A percentile compares a stretch with the other conserved stretches of the same genome.
phyloP scores from a whole-genome alignment of 2,113 vertebrate species.

The Hydrochoerus hydrochaeris region DNA sequence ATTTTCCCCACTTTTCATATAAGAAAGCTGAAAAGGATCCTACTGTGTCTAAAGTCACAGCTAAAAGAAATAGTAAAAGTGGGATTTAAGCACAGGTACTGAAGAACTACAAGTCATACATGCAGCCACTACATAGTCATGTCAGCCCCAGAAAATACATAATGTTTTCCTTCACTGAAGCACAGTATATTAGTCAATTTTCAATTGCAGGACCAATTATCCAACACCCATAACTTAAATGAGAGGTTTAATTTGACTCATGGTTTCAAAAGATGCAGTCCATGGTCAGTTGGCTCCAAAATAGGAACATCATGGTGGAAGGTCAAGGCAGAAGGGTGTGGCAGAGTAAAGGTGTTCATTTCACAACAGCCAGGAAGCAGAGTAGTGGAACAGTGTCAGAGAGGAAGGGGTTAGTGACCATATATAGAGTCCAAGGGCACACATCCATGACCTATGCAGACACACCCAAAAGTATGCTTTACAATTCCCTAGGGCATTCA shows the following conservation, averaged over 20 bases:
- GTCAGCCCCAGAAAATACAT: background rate
- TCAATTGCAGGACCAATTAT: background rate
- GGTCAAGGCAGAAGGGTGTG: background rate
- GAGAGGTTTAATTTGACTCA: background rate
- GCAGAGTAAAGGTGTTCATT: background rate
- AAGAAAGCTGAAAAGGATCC: background rate
- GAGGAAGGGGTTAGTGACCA: background rate
- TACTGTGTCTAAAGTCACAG: background rate
- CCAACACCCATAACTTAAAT: background rate
- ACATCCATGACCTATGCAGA: background rate
- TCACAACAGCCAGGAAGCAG: background rate
- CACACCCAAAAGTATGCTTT: background rate
- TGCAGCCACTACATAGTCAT: background rate
- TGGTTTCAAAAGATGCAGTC: background rate
- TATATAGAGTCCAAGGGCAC: background rate
- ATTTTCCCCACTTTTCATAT: background rate
- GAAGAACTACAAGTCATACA: background rate
- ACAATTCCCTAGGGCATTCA: background rate
- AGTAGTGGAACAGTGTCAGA: background rate
- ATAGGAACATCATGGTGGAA: background rate
- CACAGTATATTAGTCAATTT: background rate
- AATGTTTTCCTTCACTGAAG: background rate
- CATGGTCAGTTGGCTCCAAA: background rate
- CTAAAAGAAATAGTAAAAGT: background rate
- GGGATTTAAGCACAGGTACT: background rate